These are phyloP conservation scores for Phengaris arion DNA, from an alignment of 2,888 invertebrate genomes.

Conservation along the genomic window DNA sequence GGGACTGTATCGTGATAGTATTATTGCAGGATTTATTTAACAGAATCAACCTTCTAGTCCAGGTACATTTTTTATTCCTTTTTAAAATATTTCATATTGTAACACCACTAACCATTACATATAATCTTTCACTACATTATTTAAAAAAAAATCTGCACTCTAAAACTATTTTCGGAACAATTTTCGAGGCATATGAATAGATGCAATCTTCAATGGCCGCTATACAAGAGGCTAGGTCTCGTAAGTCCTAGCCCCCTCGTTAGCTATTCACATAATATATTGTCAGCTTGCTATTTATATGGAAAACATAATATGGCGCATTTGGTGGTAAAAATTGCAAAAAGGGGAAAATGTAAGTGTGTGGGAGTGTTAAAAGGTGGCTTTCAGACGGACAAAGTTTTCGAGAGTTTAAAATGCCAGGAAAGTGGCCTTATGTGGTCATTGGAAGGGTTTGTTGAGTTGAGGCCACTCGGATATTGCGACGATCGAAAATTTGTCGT, in stretches of 20 bases:
- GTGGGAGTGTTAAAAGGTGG: slow-evolving; percentile 5
- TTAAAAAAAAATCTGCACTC: not conserved
- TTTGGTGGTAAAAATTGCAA: not conserved
- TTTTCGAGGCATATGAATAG: slow-evolving; percentile 2
- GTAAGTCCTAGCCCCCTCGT: not conserved
- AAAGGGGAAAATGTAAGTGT: not conserved
- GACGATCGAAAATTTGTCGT: too few relatives aligned
- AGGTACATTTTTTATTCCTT: too few relatives aligned
- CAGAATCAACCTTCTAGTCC: too few relatives aligned
- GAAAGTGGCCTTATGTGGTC: not conserved
- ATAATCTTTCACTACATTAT: not conserved
- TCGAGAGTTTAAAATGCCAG: slow-evolving; percentile 2
- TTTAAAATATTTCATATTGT: too few relatives aligned
- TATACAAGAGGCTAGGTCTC: not conserved
- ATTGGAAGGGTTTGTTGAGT: too few relatives aligned
- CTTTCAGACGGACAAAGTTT: slow-evolving; percentile 10
- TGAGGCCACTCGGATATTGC: too few relatives aligned
- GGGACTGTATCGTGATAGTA: too few relatives aligned
- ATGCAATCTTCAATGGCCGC: not conserved
- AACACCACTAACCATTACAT: too few relatives aligned
- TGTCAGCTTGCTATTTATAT: slow-evolving; percentile 8
- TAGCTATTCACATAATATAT: slow-evolving; percentile 10
- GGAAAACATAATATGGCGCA: not conserved
- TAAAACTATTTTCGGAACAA: too few relatives aligned
- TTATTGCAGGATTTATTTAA: too few relatives aligned